phyloP scores from a whole-genome alignment of 2,888 invertebrate species.

The Lydus trimaculatus region DNA sequence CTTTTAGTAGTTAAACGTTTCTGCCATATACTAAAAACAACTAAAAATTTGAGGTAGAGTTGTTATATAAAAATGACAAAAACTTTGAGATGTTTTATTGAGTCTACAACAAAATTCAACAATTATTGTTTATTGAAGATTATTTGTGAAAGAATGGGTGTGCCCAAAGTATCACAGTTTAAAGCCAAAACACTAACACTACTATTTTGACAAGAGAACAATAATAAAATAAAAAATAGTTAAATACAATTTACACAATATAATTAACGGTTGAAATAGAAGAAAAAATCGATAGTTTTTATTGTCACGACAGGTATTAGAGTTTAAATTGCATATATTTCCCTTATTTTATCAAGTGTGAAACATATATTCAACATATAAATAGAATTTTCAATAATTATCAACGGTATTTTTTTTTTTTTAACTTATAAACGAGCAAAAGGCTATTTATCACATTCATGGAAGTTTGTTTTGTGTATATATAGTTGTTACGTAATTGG shows the following conservation, averaged over 20 bases:
- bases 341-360: slow-evolving; percentile 17
- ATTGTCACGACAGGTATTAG: slow-evolving; percentile 31
- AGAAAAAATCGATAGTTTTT: slow-evolving; percentile 13
- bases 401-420: slow-evolving; percentile 20
- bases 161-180: slow-evolving; percentile 46
- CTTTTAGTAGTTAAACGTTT: too few species aligned
- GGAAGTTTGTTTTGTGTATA: slow-evolving; percentile 46
- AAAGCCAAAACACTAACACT: slow-evolving; percentile 25
- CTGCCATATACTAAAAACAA: too few species aligned
- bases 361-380: slow-evolving; percentile 31
- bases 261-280: neutral
- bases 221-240: neutral
- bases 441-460: slow-evolving; percentile 57
- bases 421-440: slow-evolving; percentile 30
- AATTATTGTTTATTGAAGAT: neutral
- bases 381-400: slow-evolving; percentile 31
- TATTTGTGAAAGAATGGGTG: slow-evolving; percentile 32
- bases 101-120: neutral
- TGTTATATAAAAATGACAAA: neutral
- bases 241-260: neutral
- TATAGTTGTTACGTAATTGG: neutral
- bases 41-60: too few species aligned
- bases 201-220: neutral
- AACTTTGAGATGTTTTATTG: neutral
- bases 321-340: slow-evolving; percentile 20